These are phyloP conservation scores for Bursaphelenchus mucronatus DNA, from an alignment of 1,140 invertebrate species.

Conservation along the genomic window DNA sequence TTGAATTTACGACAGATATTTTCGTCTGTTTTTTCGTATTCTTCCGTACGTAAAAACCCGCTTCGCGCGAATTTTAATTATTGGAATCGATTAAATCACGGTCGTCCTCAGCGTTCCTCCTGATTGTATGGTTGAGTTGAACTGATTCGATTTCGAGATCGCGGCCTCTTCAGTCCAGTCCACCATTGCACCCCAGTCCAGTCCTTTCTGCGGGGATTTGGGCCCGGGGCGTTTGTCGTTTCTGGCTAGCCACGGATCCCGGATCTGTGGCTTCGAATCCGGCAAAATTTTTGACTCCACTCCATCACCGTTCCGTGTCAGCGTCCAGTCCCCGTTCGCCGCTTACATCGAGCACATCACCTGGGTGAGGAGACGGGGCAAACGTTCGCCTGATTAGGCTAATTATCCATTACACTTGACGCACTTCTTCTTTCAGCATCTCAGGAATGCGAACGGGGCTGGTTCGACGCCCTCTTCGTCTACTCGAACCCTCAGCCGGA, in stretches of 20 bases:
- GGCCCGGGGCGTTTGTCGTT: background rate
- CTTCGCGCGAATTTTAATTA: background rate
- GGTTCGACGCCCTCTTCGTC: background rate
- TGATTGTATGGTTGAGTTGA: too few species aligned
- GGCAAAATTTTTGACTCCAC: conserved; percentile 48
- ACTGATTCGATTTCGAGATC: too few species aligned
- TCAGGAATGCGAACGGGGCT: conserved; percentile 22
- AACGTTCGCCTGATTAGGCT: conserved; percentile 21
- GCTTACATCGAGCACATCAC: conserved; percentile 53
- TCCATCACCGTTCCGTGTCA: conserved; percentile 34
- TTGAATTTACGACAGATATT: too few species aligned
- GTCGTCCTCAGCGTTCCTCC: too few species aligned
- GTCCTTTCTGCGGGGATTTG: conserved; percentile 2
- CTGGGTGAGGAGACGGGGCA: too few species aligned
- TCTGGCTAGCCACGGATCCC: background rate
- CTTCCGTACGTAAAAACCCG: too few species aligned
- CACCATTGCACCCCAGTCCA: background rate
- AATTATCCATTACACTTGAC: conserved; percentile 1
- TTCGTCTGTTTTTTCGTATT: too few species aligned
- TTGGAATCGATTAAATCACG: background rate
- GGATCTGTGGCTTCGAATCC: conserved; percentile 16
- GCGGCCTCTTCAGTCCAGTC: background rate
- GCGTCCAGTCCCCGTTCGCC: conserved; percentile 50
- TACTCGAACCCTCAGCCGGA: conserved; percentile 11
- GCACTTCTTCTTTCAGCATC: conserved; percentile 23